phyloP scores from a whole-genome alignment of 2,113 vertebrate species.

The Crotalus viridis region DNA sequence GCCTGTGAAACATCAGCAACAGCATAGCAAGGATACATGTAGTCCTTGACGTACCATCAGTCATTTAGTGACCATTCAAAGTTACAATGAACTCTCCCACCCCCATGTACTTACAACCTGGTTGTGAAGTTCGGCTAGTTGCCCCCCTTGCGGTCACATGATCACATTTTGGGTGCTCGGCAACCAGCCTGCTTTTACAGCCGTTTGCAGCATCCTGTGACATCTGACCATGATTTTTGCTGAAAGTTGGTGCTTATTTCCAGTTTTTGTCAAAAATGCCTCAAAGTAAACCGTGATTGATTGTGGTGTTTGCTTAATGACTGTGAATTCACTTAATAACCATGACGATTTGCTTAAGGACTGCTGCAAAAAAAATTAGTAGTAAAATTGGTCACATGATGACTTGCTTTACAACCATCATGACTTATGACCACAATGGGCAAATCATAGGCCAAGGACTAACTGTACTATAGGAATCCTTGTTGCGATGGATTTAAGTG shows the following conservation, averaged over 20 bases:
- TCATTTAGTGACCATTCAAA: too few relatives aligned
- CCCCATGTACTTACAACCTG: background rate
- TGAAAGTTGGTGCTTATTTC: background rate
- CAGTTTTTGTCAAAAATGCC: background rate
- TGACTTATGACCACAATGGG: background rate
- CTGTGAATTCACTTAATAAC: background rate
- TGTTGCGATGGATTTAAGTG: background rate
- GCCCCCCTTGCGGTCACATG: background rate
- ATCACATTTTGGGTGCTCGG: background rate
- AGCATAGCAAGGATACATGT: background rate
- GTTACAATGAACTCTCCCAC: too few relatives aligned
- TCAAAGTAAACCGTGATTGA: background rate
- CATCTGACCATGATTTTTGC: background rate
- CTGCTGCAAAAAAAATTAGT: background rate
- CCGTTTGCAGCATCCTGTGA: background rate
- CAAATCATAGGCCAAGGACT: background rate
- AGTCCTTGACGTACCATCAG: too few relatives aligned
- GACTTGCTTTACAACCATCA: background rate
- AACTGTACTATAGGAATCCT: background rate
- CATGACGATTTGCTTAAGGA: background rate
- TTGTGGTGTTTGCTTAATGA: background rate
- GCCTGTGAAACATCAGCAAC: background rate
- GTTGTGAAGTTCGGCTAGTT: background rate
- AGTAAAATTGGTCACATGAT: background rate
- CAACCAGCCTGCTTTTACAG: background rate